Percentiles rank a stretch among this genome's conserved stretches.
phyloP scores from a whole-genome alignment of 2,888 invertebrate genomes.

The Neelides folsomi region DNA sequence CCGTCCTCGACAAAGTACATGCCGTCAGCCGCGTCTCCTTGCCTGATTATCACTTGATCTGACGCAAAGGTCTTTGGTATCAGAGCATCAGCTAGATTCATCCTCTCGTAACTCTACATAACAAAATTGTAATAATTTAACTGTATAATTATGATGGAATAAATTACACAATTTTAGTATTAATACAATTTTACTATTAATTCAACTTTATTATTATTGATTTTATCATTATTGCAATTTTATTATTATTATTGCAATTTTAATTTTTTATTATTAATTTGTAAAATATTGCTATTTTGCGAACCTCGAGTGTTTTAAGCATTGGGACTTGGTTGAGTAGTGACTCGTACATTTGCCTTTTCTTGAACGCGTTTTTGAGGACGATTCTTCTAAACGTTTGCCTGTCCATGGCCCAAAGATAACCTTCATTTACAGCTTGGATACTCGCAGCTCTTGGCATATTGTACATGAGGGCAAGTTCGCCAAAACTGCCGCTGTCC shows the following conservation, averaged over 20 bases:
- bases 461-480: constrained; percentile 45
- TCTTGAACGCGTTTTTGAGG: constrained; percentile 42
- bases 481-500: constrained; percentile 41
- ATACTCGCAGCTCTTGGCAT: constrained; percentile 44
- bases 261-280: too few species aligned
- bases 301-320: constrained; percentile 40
- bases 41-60: constrained; percentile 74
- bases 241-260: too few species aligned
- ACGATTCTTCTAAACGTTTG: constrained; percentile 43
- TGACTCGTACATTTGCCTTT: constrained; percentile 42
- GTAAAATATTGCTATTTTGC: not conserved
- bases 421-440: constrained; percentile 36
- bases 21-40: constrained; percentile 84
- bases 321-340: constrained; percentile 42
- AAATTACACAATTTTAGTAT: too few species aligned
- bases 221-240: too few species aligned
- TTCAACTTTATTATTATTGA: too few species aligned
- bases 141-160: too few species aligned
- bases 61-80: constrained; percentile 59
- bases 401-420: constrained; percentile 44
- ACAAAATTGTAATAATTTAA: too few species aligned
- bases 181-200: too few species aligned
- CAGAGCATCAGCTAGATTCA: constrained; percentile 91
- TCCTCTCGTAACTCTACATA: constrained; percentile 50
- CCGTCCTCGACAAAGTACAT: constrained; percentile 97